These are phyloP conservation scores for Leptocoma aspasia DNA, from an alignment of 2,113 vertebrate species.

Conservation along the genomic window DNA sequence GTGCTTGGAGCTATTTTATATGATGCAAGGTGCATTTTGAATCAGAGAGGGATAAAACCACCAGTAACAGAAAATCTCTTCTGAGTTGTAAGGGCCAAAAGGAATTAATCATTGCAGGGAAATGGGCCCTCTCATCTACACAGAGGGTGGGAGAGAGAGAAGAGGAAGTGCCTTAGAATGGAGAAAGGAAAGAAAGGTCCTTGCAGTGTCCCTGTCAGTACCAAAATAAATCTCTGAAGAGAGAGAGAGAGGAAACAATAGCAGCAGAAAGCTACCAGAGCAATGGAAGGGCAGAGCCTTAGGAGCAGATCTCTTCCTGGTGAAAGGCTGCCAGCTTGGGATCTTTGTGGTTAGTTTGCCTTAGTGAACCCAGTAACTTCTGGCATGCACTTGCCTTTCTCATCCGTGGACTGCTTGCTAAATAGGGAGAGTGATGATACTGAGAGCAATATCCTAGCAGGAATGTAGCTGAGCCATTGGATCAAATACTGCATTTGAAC, in stretches of 20 bases:
- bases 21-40: background rate
- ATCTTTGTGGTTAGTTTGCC: slow-evolving; percentile 23
- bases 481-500: background rate
- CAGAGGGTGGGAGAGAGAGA: background rate
- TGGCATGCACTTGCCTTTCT: slow-evolving; percentile 5
- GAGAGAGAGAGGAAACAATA: background rate
- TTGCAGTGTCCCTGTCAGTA: background rate
- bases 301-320: background rate
- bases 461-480: background rate
- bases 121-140: background rate
- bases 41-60: background rate
- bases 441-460: background rate
- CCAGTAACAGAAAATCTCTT: background rate
- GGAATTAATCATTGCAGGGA: background rate
- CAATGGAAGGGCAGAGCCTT: background rate
- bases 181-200: background rate
- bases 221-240: slow-evolving; percentile 8
- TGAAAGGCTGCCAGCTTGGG: slow-evolving; percentile 10
- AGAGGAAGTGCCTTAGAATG: background rate
- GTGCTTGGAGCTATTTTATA: background rate
- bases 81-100: background rate
- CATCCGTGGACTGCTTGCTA: background rate
- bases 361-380: background rate
- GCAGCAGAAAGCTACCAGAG: background rate
- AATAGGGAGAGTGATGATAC: background rate